Evolutionary conservation across 2,797 vertebrate genomes (phyloP).

Genomic region (Neosalanx taihuensis): DNA sequence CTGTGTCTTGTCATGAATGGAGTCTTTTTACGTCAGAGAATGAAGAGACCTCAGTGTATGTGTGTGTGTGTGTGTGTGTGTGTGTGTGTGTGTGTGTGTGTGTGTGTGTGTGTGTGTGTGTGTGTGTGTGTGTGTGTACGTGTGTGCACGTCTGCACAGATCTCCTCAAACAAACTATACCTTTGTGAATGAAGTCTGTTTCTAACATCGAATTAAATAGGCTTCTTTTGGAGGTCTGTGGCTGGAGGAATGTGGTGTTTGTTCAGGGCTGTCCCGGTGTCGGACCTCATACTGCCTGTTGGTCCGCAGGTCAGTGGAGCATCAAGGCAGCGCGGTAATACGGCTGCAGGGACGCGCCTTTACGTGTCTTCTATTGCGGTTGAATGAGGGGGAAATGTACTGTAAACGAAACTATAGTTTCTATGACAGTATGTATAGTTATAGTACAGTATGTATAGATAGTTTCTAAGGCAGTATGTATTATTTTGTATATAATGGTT

Average conservation of each 20-base stretch:
- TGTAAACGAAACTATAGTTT: background rate
- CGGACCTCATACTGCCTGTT: slow-evolving; percentile 66
- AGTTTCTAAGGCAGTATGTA: no score
- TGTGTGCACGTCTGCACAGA: background rate
- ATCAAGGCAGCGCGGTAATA: slow-evolving; percentile 32
- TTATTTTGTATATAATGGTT: no score
- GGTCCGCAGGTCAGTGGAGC: slow-evolving; percentile 54
- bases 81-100: background rate
- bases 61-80: no score
- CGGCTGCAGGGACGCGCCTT: background rate
- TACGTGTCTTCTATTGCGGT: background rate
- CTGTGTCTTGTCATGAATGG: no score
- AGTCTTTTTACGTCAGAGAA: no score
- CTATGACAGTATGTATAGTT: no score
- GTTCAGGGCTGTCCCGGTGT: slow-evolving; percentile 60
- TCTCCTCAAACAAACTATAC: background rate
- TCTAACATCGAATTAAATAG: slow-evolving; percentile 31
- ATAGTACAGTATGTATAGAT: no score
- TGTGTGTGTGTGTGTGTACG: no score
- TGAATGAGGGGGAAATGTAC: background rate
- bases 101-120: background rate
- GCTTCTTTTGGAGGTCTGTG: slow-evolving; percentile 41
- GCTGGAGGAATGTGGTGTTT: slow-evolving; percentile 63
- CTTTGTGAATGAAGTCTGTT: background rate
- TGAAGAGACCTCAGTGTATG: no score